Percentiles rank a stretch among this genome's conserved stretches.
Conservation (phyloP, 2,888 invertebrate species). For the Drosophila recens region DNA sequence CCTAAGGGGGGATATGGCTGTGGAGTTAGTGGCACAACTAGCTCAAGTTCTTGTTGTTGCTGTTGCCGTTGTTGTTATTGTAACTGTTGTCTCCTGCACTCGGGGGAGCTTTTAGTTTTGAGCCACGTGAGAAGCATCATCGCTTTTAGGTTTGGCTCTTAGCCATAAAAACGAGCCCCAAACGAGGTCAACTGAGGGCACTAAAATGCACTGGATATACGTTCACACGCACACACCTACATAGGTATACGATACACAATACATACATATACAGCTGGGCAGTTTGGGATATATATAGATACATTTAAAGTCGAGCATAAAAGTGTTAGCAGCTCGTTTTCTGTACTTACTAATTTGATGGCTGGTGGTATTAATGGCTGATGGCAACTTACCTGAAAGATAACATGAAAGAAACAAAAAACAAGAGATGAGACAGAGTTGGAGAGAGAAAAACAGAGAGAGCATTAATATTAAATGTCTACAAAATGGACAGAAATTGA, state of each 20-base stretch:
- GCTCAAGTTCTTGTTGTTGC: slow-evolving; percentile 31
- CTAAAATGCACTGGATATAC: slow-evolving; percentile 69
- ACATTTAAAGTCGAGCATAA: slow-evolving; percentile 75
- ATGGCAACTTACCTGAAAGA: slow-evolving; percentile 77
- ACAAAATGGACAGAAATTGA: slow-evolving; percentile 44
- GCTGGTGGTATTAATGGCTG: slow-evolving; percentile 74
- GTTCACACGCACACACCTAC: slow-evolving; percentile 14
- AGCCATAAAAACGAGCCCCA: slow-evolving; percentile 76
- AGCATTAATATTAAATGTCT: slow-evolving; percentile 56
- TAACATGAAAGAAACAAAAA: slow-evolving; percentile 49
- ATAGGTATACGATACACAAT: slow-evolving; percentile 5
- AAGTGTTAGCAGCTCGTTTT: slow-evolving; percentile 79
- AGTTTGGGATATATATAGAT: slow-evolving; percentile 35
- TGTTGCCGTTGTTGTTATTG: slow-evolving; percentile 22
- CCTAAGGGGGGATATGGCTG: slow-evolving; percentile 9
- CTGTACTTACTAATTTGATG: slow-evolving; percentile 81
- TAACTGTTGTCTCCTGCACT: slow-evolving; percentile 60
- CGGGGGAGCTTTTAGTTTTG: slow-evolving; percentile 79
- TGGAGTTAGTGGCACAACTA: slow-evolving; percentile 18
- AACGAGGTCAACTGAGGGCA: slow-evolving; percentile 77
- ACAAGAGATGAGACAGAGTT: slow-evolving; percentile 29
- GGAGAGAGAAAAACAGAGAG: slow-evolving; percentile 21
- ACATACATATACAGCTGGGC: slow-evolving; percentile 10
- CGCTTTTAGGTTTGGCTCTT: slow-evolving; percentile 62
- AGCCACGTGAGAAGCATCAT: slow-evolving; percentile 80